Conservation (phyloP, 2,113 vertebrate species). For the Trochalopteron elliotii region DNA sequence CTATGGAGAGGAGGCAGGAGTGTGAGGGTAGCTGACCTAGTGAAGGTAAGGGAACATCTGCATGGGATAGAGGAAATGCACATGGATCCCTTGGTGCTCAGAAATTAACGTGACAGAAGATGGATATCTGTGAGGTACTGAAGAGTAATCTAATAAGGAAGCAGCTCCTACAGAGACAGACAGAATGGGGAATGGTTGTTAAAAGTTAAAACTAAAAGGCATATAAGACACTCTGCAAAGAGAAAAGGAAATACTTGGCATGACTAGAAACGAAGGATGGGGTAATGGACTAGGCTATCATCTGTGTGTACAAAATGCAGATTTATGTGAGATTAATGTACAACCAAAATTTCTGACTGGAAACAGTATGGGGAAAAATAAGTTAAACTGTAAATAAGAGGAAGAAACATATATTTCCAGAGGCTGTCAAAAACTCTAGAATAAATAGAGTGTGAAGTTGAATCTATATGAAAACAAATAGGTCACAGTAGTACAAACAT, state of each 20-base stretch:
- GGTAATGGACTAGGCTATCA: neutral
- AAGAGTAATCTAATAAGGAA: neutral
- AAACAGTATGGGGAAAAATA: neutral
- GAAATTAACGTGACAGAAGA: neutral
- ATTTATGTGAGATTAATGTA: neutral
- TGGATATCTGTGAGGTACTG: neutral
- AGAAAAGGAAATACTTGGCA: neutral
- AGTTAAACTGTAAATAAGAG: neutral
- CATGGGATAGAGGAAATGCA: neutral
- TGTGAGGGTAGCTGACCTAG: neutral
- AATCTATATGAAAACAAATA: constrained; percentile 40
- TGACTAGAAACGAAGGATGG: neutral
- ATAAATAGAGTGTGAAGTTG: constrained; percentile 28
- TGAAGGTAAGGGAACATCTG: neutral
- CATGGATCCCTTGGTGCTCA: neutral
- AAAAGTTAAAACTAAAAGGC: neutral
- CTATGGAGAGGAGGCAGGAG: neutral
- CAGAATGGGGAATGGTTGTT: neutral
- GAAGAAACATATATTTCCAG: constrained; percentile 1
- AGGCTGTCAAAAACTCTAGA: constrained; percentile 23
- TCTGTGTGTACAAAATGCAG: neutral
- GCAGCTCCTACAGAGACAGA: neutral
- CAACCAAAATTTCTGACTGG: neutral
- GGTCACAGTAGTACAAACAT: constrained; percentile 32
- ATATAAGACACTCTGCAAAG: neutral